These are phyloP conservation scores for Drosophila nigricruria DNA, from an alignment of 2,888 invertebrate genomes.

Conservation along the genomic window DNA sequence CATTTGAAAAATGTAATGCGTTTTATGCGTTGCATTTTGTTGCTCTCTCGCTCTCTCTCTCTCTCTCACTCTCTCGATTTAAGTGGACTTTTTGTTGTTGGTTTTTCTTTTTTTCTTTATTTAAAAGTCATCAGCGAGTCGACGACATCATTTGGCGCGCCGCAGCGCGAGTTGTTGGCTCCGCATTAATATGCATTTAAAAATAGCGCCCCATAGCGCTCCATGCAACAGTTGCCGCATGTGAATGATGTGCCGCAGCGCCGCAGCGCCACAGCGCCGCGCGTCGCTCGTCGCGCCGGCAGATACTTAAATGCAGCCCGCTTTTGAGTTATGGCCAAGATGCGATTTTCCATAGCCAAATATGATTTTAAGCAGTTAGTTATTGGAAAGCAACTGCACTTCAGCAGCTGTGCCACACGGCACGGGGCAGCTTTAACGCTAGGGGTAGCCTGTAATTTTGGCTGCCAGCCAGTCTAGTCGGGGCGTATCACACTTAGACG, in stretches of 20 bases:
- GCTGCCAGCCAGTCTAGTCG: conserved; percentile 75
- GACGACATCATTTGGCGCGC: conserved; percentile 77
- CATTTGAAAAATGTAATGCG: conserved; percentile 71
- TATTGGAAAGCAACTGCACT: conserved; percentile 31
- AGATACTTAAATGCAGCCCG: conserved; percentile 20
- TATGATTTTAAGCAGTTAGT: conserved; percentile 30
- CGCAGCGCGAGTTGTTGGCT: conserved; percentile 36
- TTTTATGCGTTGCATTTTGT: conserved; percentile 54
- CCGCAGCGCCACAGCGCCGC: too few species aligned
- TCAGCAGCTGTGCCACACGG: conserved; percentile 22
- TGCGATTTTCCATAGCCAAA: conserved; percentile 14
- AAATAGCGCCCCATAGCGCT: conserved; percentile 61
- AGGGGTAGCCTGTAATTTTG: conserved; percentile 36
- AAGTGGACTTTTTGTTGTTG: conserved; percentile 14
- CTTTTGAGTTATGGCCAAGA: conserved; percentile 7
- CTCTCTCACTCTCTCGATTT: background rate
- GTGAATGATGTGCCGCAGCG: conserved; percentile 57
- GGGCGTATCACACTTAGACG: conserved; percentile 19
- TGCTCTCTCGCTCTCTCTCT: background rate
- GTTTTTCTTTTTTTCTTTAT: conserved; percentile 68
- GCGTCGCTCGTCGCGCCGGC: too few species aligned
- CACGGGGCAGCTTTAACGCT: background rate
- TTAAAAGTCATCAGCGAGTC: conserved; percentile 76
- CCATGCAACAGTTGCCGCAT: conserved; percentile 56
- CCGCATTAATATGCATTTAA: conserved; percentile 71